phyloP scores from a whole-genome alignment of 1,140 invertebrate species.

The Gerris buenoi region DNA sequence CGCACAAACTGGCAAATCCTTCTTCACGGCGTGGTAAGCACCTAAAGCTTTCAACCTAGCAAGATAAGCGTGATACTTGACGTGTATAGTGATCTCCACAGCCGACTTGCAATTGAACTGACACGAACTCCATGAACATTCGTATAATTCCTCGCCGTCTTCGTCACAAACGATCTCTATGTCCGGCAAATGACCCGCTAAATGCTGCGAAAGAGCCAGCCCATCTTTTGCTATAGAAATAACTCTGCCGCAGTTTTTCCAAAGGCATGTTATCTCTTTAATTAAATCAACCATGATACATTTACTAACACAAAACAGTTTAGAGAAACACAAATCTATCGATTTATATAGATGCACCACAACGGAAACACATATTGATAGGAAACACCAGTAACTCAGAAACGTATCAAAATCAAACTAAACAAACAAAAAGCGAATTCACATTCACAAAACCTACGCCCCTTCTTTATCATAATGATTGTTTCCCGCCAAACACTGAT shows the following conservation, averaged over 20 bases:
- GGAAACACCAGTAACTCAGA: too few relatives aligned
- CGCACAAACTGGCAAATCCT: slow-evolving; percentile 39
- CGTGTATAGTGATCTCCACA: slow-evolving; percentile 46
- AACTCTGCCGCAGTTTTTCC: slow-evolving; percentile 18
- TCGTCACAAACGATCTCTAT: slow-evolving; percentile 4
- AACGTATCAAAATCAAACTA: too few relatives aligned
- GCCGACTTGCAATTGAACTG: slow-evolving; percentile 34
- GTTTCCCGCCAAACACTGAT: too few relatives aligned
- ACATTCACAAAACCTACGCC: too few relatives aligned
- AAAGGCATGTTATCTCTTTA: slow-evolving; percentile 34
- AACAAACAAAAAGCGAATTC: too few relatives aligned
- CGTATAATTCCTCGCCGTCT: slow-evolving; percentile 29
- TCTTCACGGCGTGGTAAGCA: slow-evolving; percentile 39
- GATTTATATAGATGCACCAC: too few relatives aligned
- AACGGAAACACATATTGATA: too few relatives aligned
- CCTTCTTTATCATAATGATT: too few relatives aligned
- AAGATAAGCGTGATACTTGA: slow-evolving; percentile 64
- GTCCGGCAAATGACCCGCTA: slow-evolving; percentile 15
- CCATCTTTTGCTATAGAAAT: neutral
- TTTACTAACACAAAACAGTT: too few relatives aligned
- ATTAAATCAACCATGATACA: slow-evolving; percentile 11
- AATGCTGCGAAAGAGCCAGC: slow-evolving; percentile 11
- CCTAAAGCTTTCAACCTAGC: slow-evolving; percentile 54
- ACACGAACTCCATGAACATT: slow-evolving; percentile 49
- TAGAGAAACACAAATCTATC: too few relatives aligned